Evolutionary conservation across 1,140 invertebrate genomes (phyloP), one percentile per base, ranked within the genome.

Genomic region (Plodia interpunctella): DNA sequence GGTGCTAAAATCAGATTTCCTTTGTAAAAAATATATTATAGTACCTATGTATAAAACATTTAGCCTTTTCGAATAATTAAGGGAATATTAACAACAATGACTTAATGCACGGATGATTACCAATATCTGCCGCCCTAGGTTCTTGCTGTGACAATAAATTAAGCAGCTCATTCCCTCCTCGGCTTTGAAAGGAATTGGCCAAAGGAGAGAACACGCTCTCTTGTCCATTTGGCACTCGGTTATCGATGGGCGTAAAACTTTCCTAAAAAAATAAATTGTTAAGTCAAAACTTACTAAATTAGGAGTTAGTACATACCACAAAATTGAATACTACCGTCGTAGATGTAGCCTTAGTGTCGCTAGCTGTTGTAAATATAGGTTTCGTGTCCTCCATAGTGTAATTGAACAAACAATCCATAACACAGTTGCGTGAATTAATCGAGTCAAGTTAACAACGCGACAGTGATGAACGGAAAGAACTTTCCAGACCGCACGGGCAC

Each of bases 301-400:
- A 56, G 50, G 0, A 2, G 19, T 44, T n/a, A 61, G 30, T 52
- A 62, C 18, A 49, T 52, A 50, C 21, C 28, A 21, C 49, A 21
- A 20, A 19, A 20, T 38, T 25, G 21, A 57, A n/a, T 74, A 78
- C 80, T 72, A 81, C 82, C 4, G 72, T 73, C n/a, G 74, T 79
- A 5, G 58, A 57, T 15, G 75, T 66, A 20, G 65, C 35, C 54
- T 72, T 68, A 49, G 65, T 68, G 21, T 84, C 79, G 61, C 61
- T 68, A n/a, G 78, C 70, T 3, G 72, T 65, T 10, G 74, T 77
- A 68, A 83, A 82, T 49, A 76, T 70, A 19, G 69, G 63, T 60
- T 74, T 80, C 10, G 59, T 62, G 19, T 82, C 79, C 15, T 80
- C 75, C 54, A 76, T 75, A 56, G 67, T 69, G 56, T 64, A 77